phyloP scores from a whole-genome alignment of 2,797 vertebrate species.

The Morelia viridis region DNA sequence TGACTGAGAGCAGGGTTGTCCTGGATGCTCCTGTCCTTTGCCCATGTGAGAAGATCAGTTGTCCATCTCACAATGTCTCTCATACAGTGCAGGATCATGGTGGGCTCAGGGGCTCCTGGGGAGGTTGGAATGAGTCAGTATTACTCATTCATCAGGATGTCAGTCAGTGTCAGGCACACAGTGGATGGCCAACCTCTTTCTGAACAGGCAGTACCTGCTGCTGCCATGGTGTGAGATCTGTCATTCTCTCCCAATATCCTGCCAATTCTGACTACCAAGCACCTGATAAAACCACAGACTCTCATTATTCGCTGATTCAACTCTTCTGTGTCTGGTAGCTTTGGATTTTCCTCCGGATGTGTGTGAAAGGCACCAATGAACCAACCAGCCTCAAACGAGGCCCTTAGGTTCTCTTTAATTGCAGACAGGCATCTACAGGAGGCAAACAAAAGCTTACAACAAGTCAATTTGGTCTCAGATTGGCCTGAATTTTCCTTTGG shows the following conservation, averaged over 20 bases:
- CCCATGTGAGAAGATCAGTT: not conserved
- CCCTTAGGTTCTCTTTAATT: not conserved
- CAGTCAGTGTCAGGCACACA: not conserved
- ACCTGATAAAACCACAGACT: not conserved
- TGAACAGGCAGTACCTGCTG: not conserved
- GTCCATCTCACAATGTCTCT: not conserved
- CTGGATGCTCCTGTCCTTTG: not conserved
- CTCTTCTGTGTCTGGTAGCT: not conserved
- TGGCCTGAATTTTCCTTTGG: not conserved
- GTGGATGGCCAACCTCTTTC: not conserved
- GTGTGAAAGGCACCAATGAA: not conserved
- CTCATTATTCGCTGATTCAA: constrained; percentile 16
- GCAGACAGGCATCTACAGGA: not conserved
- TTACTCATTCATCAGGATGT: not conserved
- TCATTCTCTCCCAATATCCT: not conserved
- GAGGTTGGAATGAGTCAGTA: not conserved
- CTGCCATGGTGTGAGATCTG: not conserved
- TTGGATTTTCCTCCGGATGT: not conserved
- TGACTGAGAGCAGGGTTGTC: not conserved
- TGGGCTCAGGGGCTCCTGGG: not conserved
- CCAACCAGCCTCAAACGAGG: not conserved
- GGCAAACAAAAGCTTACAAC: not conserved
- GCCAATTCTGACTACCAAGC: not conserved
- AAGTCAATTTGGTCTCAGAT: not conserved
- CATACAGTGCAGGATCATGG: not conserved